Percentiles rank a stretch among this genome's conserved stretches.
Conservation (phyloP, 53 echinoderm and acorn worm species). For the Paracentrotus lividus region DNA sequence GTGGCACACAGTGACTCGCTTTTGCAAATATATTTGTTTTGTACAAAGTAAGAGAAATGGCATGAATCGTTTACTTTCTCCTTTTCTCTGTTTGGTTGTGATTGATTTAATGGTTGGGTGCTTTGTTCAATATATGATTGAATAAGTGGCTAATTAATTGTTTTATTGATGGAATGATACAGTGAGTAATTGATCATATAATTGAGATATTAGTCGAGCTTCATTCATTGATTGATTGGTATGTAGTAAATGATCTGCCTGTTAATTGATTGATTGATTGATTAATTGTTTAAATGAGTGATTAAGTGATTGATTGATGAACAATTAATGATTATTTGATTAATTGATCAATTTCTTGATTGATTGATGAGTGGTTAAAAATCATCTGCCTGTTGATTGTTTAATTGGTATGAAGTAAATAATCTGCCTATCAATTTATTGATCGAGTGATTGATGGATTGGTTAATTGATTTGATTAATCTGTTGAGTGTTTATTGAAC, state of each 20-base stretch:
- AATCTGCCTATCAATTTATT: too few species aligned
- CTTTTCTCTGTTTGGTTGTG: neutral
- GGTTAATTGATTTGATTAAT: neutral
- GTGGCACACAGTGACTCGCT: neutral
- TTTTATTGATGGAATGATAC: neutral
- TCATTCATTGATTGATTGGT: neutral
- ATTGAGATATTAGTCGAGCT: too few species aligned
- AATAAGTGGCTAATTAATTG: neutral
- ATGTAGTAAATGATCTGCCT: neutral
- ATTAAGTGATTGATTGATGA: neutral
- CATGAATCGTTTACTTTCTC: neutral
- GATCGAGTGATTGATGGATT: neutral
- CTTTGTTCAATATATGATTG: neutral
- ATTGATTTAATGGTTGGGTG: neutral
- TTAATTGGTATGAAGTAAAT: too few species aligned
- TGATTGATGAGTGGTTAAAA: too few species aligned
- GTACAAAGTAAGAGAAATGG: neutral
- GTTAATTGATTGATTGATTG: neutral
- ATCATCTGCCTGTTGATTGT: neutral
- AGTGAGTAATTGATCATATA: too few species aligned
- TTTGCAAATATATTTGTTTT: conserved; percentile 18
- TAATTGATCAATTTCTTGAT: neutral
- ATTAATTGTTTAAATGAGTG: neutral
- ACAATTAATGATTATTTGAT: neutral
- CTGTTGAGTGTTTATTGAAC: too few species aligned